A percentile compares a stretch with the other conserved stretches of the same genome.
Evolutionary conservation across 1,140 invertebrate genomes (phyloP).

Genomic region (Drosophila micromelanica): DNA sequence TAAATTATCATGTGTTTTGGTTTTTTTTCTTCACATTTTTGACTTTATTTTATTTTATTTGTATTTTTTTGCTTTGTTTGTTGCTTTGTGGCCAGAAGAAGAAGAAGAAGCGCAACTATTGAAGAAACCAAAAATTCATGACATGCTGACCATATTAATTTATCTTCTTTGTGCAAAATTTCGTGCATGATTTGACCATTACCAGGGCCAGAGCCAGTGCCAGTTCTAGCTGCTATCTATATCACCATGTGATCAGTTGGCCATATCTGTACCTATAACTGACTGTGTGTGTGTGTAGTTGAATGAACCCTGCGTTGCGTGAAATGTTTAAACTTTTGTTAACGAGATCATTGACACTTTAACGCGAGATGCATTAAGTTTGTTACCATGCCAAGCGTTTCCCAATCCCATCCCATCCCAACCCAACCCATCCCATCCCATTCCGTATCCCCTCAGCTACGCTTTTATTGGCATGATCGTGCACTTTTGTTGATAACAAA

Average conservation of each 20-base stretch:
- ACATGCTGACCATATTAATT: constrained; percentile 84
- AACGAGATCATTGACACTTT: constrained; percentile 83
- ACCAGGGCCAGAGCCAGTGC: constrained; percentile 25
- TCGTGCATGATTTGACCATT: constrained; percentile 83
- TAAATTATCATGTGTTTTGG: constrained; percentile 37
- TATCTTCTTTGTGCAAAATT: constrained; percentile 83
- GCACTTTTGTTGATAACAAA: constrained; percentile 79
- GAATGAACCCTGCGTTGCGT: constrained; percentile 74
- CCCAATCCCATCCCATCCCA: constrained; percentile 12
- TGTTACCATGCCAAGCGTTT: constrained; percentile 74
- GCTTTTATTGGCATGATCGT: constrained; percentile 81
- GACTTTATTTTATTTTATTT: constrained; percentile 20
- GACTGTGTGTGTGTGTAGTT: constrained; percentile 47
- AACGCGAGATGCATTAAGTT: constrained; percentile 82
- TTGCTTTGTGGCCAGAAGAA: constrained; percentile 57
- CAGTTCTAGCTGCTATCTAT: constrained; percentile 40
- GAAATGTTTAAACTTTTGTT: constrained; percentile 81
- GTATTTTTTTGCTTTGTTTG: constrained; percentile 61
- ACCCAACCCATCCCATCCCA: constrained; percentile 31
- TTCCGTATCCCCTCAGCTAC: constrained; percentile 18
- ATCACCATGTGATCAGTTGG: constrained; percentile 46
- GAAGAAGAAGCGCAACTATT: constrained; percentile 52
- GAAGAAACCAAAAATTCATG: constrained; percentile 83
- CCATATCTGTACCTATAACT: constrained; percentile 21
- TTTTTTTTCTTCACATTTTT: constrained; percentile 25